Percentiles rank a stretch among this genome's conserved stretches.
These are phyloP conservation scores for Pachyramphus minor DNA, from an alignment of 2,113 vertebrate species.

Conservation along the genomic window DNA sequence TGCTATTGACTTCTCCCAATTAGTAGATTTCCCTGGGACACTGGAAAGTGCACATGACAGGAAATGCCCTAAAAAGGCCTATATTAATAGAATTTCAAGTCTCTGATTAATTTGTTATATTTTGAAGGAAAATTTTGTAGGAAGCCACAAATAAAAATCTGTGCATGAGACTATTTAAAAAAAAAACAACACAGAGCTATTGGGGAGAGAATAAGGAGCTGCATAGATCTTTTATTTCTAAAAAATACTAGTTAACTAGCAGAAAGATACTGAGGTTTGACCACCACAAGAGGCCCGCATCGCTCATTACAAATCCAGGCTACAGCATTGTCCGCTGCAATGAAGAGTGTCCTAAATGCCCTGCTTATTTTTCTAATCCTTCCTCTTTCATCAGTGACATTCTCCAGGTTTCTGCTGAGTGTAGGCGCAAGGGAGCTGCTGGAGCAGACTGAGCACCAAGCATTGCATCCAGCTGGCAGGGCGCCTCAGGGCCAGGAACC, in stretches of 20 bases:
- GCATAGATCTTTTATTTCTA: background rate
- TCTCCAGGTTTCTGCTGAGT: background rate
- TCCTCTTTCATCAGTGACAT: background rate
- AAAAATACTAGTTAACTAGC: background rate
- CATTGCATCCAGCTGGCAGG: background rate
- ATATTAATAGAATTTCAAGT: background rate
- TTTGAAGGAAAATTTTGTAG: conserved; percentile 12
- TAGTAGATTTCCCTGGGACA: background rate
- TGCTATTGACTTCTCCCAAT: background rate
- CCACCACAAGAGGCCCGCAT: background rate
- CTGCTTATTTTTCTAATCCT: background rate
- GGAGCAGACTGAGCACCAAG: background rate
- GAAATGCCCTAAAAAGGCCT: background rate
- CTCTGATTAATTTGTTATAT: conserved; percentile 12
- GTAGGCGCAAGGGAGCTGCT: background rate
- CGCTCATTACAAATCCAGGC: background rate
- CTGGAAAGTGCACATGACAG: background rate
- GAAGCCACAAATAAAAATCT: background rate
- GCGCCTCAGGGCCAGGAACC: background rate
- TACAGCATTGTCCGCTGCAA: background rate
- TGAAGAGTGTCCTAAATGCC: rapidly evolving
- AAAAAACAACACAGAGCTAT: background rate
- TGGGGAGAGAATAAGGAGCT: background rate
- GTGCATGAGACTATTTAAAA: background rate
- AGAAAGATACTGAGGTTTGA: background rate